A percentile compares a stretch with the other conserved stretches of the same genome.
These are phyloP conservation scores for Protaetia brevitarsis DNA, from an alignment of 1,140 invertebrate species.

Conservation along the genomic window DNA sequence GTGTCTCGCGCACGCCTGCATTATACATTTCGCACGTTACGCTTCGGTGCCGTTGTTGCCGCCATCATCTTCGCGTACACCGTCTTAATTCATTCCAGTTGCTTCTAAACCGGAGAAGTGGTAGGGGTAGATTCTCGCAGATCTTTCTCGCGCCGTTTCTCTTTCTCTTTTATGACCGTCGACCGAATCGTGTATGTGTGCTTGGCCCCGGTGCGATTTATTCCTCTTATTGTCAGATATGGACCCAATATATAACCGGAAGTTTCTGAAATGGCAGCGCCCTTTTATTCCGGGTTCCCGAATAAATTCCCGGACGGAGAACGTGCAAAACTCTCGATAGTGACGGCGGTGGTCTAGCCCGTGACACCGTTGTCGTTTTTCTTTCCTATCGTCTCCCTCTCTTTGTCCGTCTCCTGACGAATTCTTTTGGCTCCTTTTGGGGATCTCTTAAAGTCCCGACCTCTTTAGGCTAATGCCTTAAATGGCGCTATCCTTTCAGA, in stretches of 20 bases:
- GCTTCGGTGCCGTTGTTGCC: neutral
- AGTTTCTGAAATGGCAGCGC: neutral
- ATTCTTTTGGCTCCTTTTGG: neutral
- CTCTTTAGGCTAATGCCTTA: neutral
- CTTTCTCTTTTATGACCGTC: neutral
- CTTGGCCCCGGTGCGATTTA: neutral
- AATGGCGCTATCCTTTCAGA: neutral
- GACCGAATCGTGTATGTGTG: neutral
- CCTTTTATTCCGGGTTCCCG: slow-evolving; percentile 10
- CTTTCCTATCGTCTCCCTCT: neutral
- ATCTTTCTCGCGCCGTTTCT: neutral
- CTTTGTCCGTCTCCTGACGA: neutral
- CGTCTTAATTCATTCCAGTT: slow-evolving; percentile 3
- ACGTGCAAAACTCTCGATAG: slow-evolving; percentile 11
- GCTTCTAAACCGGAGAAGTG: neutral
- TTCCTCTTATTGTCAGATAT: slow-evolving; percentile 14
- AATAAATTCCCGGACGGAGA: neutral
- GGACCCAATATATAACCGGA: slow-evolving; percentile 9
- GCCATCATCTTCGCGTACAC: no score
- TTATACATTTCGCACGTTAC: slow-evolving; percentile 6
- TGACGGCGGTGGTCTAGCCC: neutral
- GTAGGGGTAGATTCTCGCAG: neutral
- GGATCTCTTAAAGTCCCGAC: neutral
- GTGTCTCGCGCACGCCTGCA: neutral
- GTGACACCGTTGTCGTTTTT: slow-evolving; percentile 3